A percentile compares a stretch with the other conserved stretches of the same genome.
phyloP scores from a whole-genome alignment of 2,888 invertebrate species.

The Cephus pygmeus region DNA sequence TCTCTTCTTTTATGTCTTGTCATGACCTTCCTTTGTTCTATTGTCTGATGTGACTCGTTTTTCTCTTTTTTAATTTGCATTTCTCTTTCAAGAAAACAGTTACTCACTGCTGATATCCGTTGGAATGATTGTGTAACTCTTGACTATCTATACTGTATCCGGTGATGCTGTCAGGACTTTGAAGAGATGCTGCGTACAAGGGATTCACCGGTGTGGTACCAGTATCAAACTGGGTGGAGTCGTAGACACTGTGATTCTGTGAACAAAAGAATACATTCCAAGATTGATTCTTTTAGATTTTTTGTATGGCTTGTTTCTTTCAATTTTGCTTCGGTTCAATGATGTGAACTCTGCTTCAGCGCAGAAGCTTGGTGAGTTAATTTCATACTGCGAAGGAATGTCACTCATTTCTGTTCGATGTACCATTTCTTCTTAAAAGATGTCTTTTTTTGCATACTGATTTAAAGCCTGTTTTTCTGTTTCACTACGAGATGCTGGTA shows the following conservation, averaged over 20 bases:
- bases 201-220: conserved; percentile 75
- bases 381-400: not conserved
- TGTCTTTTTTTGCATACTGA: not conserved
- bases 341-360: not conserved
- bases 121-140: conserved; percentile 55
- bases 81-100: conserved; percentile 14
- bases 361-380: not conserved
- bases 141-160: conserved; percentile 68
- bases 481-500: not conserved
- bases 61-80: conserved; percentile 2
- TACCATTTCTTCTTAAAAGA: not conserved
- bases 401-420: not conserved
- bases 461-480: not conserved
- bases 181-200: conserved; percentile 76
- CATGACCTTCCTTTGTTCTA: not conserved
- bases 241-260: conserved; percentile 79
- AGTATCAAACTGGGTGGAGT: conserved; percentile 78
- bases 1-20: not conserved
- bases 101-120: conserved; percentile 62
- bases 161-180: conserved; percentile 79
- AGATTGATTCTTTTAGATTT: not conserved
- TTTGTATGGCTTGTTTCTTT: not conserved
- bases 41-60: not conserved
- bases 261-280: conserved; percentile 48
- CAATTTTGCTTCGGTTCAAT: not conserved